Percentiles rank a stretch among this genome's conserved stretches.
phyloP scores from a whole-genome alignment of 2,113 vertebrate species.

The Chlamydotis undulata region DNA sequence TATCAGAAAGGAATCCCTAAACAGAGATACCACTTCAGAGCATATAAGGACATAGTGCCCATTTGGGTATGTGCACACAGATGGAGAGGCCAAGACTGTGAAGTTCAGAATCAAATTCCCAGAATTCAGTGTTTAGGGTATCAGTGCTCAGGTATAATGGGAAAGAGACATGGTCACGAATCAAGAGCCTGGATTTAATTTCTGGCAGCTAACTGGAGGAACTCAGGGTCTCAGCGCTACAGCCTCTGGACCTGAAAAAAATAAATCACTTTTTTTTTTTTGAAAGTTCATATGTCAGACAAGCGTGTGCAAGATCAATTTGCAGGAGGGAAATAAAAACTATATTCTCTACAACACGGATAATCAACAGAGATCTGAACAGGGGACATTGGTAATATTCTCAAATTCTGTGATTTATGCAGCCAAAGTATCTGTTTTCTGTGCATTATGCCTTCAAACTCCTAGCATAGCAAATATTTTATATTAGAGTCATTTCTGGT shows the following conservation, averaged over 20 bases:
- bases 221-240: not conserved
- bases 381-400: not conserved
- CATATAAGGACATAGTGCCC: conserved; percentile 8
- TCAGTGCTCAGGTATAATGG: not conserved
- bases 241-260: not conserved
- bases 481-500: not conserved
- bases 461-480: not conserved
- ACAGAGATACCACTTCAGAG: not conserved
- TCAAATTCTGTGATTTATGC: not conserved
- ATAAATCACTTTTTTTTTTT: not conserved
- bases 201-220: not conserved
- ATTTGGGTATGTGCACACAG: not conserved
- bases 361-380: not conserved
- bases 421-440: not conserved
- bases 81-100: not conserved
- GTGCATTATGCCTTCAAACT: not conserved
- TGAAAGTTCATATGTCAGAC: not conserved
- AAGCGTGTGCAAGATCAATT: not conserved
- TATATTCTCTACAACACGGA: not conserved
- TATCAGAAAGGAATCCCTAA: conserved; percentile 13
- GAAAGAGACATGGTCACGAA: not conserved
- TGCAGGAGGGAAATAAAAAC: not conserved
- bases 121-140: not conserved
- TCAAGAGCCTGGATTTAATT: conserved; percentile 7
- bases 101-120: conserved; percentile 28